Base-by-base conservation (phyloP, 2,888 invertebrate genomes). In the Sisyra terminalis region DNA sequence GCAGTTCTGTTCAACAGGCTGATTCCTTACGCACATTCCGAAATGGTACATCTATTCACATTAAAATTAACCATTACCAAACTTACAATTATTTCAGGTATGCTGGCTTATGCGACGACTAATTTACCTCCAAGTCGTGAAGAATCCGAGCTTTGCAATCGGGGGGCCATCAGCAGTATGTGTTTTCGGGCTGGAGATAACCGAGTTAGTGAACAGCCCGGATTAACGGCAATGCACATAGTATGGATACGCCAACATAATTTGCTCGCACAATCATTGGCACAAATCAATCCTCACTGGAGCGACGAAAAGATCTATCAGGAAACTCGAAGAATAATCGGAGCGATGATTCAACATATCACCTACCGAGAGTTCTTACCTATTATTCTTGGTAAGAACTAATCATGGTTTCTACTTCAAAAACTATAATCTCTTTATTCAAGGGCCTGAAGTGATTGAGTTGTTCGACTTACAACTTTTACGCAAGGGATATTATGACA, bases 231-330 rank as follows among this genome's bases (percentile, higher is more conserved):
- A 0, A 67, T 83, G 43, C 86, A 86, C 54, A 79, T 81, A 1
- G 66, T 82, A 13, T 85, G 81, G 71, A 58, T 85, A 44, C 59
- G 84, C 44, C 75, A 79, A 48, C 86, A 87, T 57, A 79, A 71
- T 57, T 73, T 79, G 46, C 69, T 90, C 50, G 84, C 87, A 2
- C 68, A 71, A 48, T 73, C 75, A 50, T 58, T 92, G 32, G 69
- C 76, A 4, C 70, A 71, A 38, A 54, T 87, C 32, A 92, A 92
- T 64, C 74, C 75, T 0, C 82, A 84, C 52, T 92, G 92, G 92
- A 79, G 78, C 52, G 90, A 92, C 55, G 89, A 90, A 55, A 79
- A 80, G 55, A 65, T 85, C 9, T 89, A 80, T 57, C 87, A 88
- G 54, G 90, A 90, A 60, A 75, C 85, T 0, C 67, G 89, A 15